Evolutionary conservation across 2,797 vertebrate genomes (phyloP).

Genomic region (Ispidina picta): DNA sequence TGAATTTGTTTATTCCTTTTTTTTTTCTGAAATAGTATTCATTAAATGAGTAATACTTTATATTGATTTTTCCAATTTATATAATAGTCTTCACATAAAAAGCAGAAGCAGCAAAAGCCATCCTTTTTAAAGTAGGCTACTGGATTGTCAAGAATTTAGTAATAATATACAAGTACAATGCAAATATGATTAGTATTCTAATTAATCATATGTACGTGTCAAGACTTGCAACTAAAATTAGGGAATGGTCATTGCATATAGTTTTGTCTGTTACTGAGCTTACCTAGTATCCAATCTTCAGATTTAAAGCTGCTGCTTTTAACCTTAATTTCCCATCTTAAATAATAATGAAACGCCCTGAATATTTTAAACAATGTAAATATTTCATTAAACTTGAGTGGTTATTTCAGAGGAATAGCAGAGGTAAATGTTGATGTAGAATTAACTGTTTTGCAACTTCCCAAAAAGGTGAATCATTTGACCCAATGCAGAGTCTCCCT

Average conservation of each 20-base stretch:
- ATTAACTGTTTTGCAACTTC: not conserved
- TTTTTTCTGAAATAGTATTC: not conserved
- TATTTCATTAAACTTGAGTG: slow-evolving; percentile 37
- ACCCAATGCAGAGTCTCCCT: not conserved
- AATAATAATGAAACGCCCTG: not conserved
- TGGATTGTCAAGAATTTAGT: not conserved
- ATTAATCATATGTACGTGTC: not conserved
- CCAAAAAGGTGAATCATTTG: not conserved
- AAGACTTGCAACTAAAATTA: not conserved
- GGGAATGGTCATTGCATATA: not conserved
- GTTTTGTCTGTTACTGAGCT: not conserved
- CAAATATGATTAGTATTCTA: not conserved
- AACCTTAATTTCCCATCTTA: not conserved
- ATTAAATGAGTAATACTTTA: not conserved
- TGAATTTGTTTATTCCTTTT: not conserved
- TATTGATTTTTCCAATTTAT: not conserved
- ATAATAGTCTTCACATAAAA: not conserved
- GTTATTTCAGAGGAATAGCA: not conserved
- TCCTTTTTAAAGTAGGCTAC: not conserved
- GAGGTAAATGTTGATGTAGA: not conserved
- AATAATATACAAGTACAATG: not conserved
- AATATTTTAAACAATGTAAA: slow-evolving; percentile 29
- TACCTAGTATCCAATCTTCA: not conserved
- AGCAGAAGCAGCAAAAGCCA: not conserved
- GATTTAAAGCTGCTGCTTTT: not conserved